phyloP scores from a whole-genome alignment of 2,113 vertebrate species.

The Eurypyga helias region DNA sequence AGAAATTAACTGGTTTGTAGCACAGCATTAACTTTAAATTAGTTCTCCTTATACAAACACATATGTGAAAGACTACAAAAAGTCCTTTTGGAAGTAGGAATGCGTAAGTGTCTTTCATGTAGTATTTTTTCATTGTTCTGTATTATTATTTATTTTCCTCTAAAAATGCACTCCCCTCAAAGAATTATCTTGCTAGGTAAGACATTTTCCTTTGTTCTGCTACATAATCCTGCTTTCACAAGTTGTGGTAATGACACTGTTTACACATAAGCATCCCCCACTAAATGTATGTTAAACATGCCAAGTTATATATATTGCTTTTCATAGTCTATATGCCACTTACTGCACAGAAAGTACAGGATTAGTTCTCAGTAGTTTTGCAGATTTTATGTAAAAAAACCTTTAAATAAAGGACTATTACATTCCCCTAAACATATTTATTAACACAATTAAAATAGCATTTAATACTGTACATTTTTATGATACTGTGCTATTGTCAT shows the following conservation, averaged over 20 bases:
- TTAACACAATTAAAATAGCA: background rate
- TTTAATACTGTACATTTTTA: background rate
- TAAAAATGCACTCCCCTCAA: background rate
- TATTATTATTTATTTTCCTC: background rate
- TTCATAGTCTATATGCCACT: background rate
- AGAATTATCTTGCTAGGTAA: background rate
- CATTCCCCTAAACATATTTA: background rate
- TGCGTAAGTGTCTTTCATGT: background rate
- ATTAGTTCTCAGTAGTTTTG: background rate
- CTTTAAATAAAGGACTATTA: background rate
- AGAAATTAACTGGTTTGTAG: background rate
- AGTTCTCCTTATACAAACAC: background rate
- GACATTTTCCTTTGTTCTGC: background rate
- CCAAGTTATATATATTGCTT: background rate
- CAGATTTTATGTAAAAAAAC: background rate
- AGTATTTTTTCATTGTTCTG: background rate
- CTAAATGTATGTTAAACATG: background rate
- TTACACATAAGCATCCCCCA: background rate
- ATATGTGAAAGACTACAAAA: background rate
- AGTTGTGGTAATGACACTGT: background rate
- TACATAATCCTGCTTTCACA: background rate
- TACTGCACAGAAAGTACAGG: background rate
- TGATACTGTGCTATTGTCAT: background rate
- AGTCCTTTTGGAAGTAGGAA: background rate
- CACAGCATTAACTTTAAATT: background rate